phyloP scores from a whole-genome alignment of 2,888 invertebrate species.

The Polia nebulosa region DNA sequence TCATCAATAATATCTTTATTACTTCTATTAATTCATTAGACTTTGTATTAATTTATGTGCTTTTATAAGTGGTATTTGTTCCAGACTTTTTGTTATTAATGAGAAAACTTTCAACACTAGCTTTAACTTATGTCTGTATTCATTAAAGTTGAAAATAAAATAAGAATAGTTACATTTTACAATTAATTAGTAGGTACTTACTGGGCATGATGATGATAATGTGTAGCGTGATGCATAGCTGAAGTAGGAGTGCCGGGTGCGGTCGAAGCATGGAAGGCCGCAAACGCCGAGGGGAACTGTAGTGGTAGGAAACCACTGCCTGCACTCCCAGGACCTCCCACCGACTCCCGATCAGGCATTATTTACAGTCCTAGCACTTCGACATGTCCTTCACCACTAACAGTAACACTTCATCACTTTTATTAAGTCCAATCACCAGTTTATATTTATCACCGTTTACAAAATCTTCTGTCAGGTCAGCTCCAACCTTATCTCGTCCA shows the following conservation, averaged over 20 bases:
- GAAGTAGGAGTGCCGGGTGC: constrained; percentile 91
- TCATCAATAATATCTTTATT: constrained; percentile 50
- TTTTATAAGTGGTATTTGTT: constrained; percentile 14
- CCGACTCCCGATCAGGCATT: constrained; percentile 91
- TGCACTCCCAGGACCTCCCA: constrained; percentile 90
- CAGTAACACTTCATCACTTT: constrained; percentile 68
- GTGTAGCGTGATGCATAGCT: constrained; percentile 91
- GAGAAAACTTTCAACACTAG: constrained; percentile 6
- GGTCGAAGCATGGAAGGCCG: constrained; percentile 92
- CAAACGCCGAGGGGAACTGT: constrained; percentile 91
- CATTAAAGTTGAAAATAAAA: neutral
- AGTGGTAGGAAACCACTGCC: constrained; percentile 91
- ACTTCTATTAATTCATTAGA: constrained; percentile 17
- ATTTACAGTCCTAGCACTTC: constrained; percentile 81
- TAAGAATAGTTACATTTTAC: neutral
- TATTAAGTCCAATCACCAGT: constrained; percentile 61
- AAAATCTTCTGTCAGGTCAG: constrained; percentile 82
- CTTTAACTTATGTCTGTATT: neutral
- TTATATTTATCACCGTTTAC: constrained; percentile 44
- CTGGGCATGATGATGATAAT: constrained; percentile 89
- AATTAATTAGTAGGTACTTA: constrained; percentile 76
- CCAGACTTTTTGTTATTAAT: constrained; percentile 16
- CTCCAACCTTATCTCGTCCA: constrained; percentile 81
- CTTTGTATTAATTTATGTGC: constrained; percentile 25
- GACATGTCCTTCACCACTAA: constrained; percentile 71